Evolutionary conservation across 2,113 vertebrate genomes (phyloP).

Genomic region (Talpa occidentalis): DNA sequence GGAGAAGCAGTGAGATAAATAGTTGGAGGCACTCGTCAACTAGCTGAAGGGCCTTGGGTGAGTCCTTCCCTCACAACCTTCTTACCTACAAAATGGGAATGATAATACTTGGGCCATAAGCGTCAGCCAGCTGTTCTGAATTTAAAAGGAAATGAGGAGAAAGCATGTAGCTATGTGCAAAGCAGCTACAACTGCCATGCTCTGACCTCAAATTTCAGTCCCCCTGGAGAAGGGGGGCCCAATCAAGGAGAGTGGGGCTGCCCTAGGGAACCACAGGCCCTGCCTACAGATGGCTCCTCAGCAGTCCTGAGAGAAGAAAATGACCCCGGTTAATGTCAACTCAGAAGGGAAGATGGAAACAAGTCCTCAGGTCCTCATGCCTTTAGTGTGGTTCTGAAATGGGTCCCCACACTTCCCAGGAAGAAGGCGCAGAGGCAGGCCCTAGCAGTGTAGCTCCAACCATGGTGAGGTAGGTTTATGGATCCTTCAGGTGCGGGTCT

Average conservation of each 20-base stretch:
- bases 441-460: background rate
- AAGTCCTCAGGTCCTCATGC: background rate
- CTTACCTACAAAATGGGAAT: constrained; percentile 8
- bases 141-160: constrained; percentile 46
- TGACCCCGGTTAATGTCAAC: background rate
- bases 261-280: background rate
- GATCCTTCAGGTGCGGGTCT: background rate
- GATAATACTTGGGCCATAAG: background rate
- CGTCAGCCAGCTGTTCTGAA: background rate
- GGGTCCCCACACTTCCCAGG: background rate
- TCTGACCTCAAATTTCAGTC: background rate
- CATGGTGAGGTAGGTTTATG: background rate
- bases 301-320: background rate
- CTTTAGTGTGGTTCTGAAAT: background rate
- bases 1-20: background rate
- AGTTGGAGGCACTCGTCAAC: background rate
- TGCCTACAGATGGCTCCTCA: background rate
- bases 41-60: background rate
- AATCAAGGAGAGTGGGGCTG: background rate
- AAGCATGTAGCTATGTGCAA: background rate
- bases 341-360: background rate
- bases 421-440: background rate
- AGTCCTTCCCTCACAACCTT: background rate
- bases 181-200: background rate
- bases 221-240: background rate